Percentiles rank a stretch among this genome's conserved stretches.
Evolutionary conservation across 1,140 invertebrate genomes (phyloP).

Genomic region (Drosophila burlai): DNA sequence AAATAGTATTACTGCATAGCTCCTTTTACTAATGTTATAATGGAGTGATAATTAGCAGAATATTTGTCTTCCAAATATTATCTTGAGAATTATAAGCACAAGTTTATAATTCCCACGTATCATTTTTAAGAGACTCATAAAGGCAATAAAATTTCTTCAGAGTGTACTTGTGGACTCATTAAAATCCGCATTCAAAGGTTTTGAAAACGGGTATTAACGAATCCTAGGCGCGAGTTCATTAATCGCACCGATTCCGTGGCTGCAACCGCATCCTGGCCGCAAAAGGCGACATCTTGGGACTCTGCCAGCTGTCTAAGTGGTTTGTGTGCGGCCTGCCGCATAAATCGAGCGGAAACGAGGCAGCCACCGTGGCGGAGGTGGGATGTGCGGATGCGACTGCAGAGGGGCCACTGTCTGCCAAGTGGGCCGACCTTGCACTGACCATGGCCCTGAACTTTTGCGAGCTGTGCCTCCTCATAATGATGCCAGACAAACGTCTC

Average conservation of each 20-base stretch:
- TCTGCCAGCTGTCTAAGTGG: slow-evolving; percentile 54
- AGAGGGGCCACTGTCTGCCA: slow-evolving; percentile 29
- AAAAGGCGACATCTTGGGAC: slow-evolving; percentile 50
- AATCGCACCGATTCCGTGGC: slow-evolving; percentile 67
- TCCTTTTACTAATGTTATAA: no score
- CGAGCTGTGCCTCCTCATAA: slow-evolving; percentile 51
- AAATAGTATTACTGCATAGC: no score
- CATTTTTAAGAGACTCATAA: neutral
- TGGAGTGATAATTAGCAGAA: no score
- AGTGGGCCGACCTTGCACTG: slow-evolving; percentile 61
- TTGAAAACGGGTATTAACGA: slow-evolving; percentile 63
- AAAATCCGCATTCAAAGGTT: slow-evolving; percentile 73
- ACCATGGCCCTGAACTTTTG: slow-evolving; percentile 76
- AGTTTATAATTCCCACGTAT: neutral
- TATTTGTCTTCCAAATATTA: no score
- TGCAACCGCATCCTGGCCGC: slow-evolving; percentile 33
- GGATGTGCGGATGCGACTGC: slow-evolving; percentile 1
- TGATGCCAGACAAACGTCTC: slow-evolving; percentile 76
- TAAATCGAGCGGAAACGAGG: slow-evolving; percentile 50
- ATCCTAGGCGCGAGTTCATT: slow-evolving; percentile 63
- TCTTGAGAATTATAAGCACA: no score
- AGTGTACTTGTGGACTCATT: slow-evolving; percentile 54
- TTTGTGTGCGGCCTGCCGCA: slow-evolving; percentile 32
- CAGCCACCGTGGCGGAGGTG: slow-evolving; percentile 6
- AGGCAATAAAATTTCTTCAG: neutral